A percentile compares a stretch with the other conserved stretches of the same genome.
Conservation (phyloP, 2,113 vertebrate species). For the human region GRCh38 chr7:29370001-29370500, state of each 20-base stretch:
- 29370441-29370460: neutral
- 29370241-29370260: neutral
- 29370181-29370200: neutral
- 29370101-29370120: neutral
- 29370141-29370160: neutral
- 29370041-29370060: conserved; percentile 44
- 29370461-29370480: neutral
- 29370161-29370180: conserved; percentile 32
- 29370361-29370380: neutral
- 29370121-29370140: neutral
- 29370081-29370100: neutral
- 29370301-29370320: neutral
- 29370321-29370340: neutral
- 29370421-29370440: neutral
- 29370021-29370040: neutral
- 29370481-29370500: neutral
- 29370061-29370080: fast-evolving
- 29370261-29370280: neutral
- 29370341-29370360: neutral
- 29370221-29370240: neutral
- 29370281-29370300: neutral
- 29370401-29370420: neutral
- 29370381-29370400: neutral
- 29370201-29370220: neutral
- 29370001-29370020: conserved; percentile 37